Evolutionary conservation across 2,888 invertebrate species (phyloP), one percentile per base, ranked within the genome.

Genomic region (Heliconius cydno): DNA sequence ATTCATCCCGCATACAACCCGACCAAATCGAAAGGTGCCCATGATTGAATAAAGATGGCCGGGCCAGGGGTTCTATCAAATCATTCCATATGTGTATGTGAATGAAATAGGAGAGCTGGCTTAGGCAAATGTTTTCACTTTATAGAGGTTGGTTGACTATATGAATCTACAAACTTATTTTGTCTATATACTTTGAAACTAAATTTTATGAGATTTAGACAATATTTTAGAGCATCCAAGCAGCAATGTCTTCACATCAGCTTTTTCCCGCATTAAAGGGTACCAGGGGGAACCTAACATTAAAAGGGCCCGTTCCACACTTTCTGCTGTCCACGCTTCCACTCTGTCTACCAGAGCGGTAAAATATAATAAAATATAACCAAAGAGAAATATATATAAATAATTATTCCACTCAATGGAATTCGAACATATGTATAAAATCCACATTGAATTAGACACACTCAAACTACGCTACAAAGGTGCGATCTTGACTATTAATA

Each of bases 11-110:
- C 92, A 91, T 85, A 82, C 87, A 78, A 76, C 73, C 79, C 83
- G 83, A 83, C 85, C 87, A 87, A 87, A 89, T 88, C 89, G 91
- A 91, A 90, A 91, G 91, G 91, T 92, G 90, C 86, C 88, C 87
- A 88, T 89, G 89, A 92, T 91, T 91, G 91, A 92, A 91, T 91
- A 91, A 91, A 91, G 90, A 92, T 91, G 90, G 89, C 87, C 82
- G 81, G 76, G 78, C 81, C 74, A 73, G 78, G 75, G 79, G 79
- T 83, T 83, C 83, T 84, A 85, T 85, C 84, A 83, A 85, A 85
- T 86, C 84, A 85, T 84, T 83, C 82, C 68, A 22, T 72, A 67
- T 66, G 46, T 41, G 30, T 68, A 67, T 75, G 65, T 25, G 65
- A 30, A 75, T 65, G 65, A 75, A 75, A 75, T 75, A 46, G 30